A percentile compares a stretch with the other conserved stretches of the same genome.
Conservation (phyloP, 2,888 invertebrate species). For the Imbricaverruca yamaguchii region DNA sequence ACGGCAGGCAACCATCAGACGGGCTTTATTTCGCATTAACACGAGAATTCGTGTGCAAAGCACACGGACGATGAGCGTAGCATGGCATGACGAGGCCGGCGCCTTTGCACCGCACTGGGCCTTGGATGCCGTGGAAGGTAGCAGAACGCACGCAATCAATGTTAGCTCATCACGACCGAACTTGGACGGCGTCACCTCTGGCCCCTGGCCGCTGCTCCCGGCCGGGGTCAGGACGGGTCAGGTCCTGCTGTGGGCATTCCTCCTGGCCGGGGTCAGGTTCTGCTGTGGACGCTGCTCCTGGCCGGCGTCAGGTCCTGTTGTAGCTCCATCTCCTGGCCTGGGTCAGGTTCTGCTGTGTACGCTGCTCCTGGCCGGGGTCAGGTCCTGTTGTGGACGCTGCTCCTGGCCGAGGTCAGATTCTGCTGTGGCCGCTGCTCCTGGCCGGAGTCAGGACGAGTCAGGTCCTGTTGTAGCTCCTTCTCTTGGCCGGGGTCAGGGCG, state of each 20-base stretch:
- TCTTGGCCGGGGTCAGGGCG: no score
- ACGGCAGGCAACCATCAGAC: background rate
- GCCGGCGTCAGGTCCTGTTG: no score
- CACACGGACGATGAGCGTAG: background rate
- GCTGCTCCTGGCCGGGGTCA: no score
- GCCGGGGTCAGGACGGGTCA: constrained; percentile 1
- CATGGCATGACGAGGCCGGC: background rate
- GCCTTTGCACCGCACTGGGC: background rate
- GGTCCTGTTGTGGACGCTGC: no score
- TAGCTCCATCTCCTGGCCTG: no score
- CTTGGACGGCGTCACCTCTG: background rate
- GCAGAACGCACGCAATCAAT: background rate
- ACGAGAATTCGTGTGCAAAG: constrained; percentile 17
- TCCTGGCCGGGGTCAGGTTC: background rate
- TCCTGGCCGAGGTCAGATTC: no score
- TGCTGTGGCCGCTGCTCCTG: no score
- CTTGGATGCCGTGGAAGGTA: background rate
- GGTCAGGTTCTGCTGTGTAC: no score
- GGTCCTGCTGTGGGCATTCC: background rate
- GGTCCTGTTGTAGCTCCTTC: no score
- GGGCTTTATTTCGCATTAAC: background rate
- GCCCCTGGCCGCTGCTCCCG: background rate
- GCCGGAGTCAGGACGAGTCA: no score
- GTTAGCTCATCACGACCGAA: background rate
- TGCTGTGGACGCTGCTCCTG: no score